Evolutionary conservation across 2,888 invertebrate species (phyloP).

Genomic region (Cinara cedri): DNA sequence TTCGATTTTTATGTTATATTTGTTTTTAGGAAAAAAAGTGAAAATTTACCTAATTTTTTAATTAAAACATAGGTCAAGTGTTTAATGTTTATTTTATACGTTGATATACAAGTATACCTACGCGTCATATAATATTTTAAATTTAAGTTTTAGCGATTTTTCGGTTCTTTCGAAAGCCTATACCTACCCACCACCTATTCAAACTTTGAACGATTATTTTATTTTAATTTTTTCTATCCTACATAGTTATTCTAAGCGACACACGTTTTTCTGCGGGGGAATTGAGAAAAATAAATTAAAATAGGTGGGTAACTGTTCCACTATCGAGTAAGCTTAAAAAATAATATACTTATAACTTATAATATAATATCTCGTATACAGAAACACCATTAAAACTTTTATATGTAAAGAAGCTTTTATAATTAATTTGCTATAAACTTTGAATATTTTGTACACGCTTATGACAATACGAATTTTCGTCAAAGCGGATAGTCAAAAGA

Average conservation of each 20-base stretch:
- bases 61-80: not conserved
- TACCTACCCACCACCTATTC: no score
- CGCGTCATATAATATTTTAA: not conserved
- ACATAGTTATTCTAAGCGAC: conserved; percentile 10
- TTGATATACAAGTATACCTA: not conserved
- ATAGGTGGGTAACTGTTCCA: not conserved
- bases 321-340: not conserved
- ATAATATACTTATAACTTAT: not conserved
- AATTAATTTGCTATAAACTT: not conserved
- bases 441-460: not conserved
- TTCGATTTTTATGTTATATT: not conserved
- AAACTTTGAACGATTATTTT: not conserved
- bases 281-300: not conserved
- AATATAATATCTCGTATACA: not conserved
- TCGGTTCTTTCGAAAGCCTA: not conserved
- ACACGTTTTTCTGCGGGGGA: not conserved
- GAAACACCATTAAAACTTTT: conserved; percentile 32
- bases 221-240: not conserved
- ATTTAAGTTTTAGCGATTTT: conserved; percentile 4
- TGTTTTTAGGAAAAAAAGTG: not conserved
- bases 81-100: conserved; percentile 1
- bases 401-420: not conserved
- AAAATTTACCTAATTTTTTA: not conserved
- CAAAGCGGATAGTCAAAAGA: not conserved
- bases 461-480: not conserved